A percentile compares a stretch with the other conserved stretches of the same genome.
phyloP scores from a whole-genome alignment of 2,888 invertebrate species.

The Euplagia quadripunctaria region DNA sequence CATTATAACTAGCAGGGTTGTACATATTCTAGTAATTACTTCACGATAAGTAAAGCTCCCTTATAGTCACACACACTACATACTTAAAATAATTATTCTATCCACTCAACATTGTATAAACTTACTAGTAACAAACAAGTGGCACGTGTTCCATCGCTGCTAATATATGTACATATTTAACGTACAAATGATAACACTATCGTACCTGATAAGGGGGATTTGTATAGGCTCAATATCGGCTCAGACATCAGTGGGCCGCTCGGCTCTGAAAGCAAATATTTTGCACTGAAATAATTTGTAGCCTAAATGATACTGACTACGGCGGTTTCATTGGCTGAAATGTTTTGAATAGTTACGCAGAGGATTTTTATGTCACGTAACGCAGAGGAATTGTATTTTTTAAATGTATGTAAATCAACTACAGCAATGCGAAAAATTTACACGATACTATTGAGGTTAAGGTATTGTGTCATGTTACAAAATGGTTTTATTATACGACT shows the following conservation, averaged over 20 bases:
- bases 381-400: neutral
- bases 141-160: slow-evolving; percentile 13
- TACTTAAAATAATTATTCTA: neutral
- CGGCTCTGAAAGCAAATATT: slow-evolving; percentile 77
- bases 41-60: too few relatives aligned
- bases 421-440: neutral
- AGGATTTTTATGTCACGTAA: slow-evolving; percentile 2
- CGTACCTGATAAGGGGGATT: slow-evolving; percentile 85
- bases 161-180: slow-evolving; percentile 12
- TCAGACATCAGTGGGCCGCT: slow-evolving; percentile 81
- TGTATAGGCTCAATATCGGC: slow-evolving; percentile 84
- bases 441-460: neutral
- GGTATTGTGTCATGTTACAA: neutral
- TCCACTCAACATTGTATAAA: neutral
- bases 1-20: too few relatives aligned
- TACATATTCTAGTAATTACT: neutral
- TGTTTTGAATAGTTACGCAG: neutral
- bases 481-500: neutral
- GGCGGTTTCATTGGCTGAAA: slow-evolving; percentile 18
- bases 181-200: slow-evolving; percentile 35
- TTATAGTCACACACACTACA: neutral
- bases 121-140: slow-evolving; percentile 8
- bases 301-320: slow-evolving; percentile 29
- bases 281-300: slow-evolving; percentile 21
- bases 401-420: neutral